Evolutionary conservation across 2,797 vertebrate species (phyloP), one percentile per base, ranked within the genome.

Genomic region (Rallus crepitans): DNA sequence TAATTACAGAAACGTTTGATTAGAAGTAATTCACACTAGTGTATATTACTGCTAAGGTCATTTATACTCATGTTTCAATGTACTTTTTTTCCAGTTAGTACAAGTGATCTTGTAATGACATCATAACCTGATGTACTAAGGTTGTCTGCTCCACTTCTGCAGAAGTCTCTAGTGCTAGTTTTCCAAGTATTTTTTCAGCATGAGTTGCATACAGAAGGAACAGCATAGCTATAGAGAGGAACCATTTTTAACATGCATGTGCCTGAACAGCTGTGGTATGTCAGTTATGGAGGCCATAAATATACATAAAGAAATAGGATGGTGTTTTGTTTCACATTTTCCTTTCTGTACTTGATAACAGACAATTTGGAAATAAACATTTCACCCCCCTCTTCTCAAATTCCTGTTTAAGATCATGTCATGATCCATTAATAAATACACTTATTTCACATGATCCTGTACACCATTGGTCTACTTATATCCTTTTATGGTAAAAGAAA

Each of bases 181-280:
- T 82, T 87, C n/a, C 72, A 91, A 95, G 89, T 83, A 94, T 30
- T 65, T 90, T 94, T 93, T 87, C 82, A 66, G 7, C 92, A 23
- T 31, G 55, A 87, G 39, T 25, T 89, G n/a, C 63, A 82, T 88
- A 95, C 82, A 79, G 63, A 82, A 92, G 68, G 48, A 39, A 68
- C 65, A 79, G n/a, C 42, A 66, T 25, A 45, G 27, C 59, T 94
- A 28, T 63, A 65, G 87, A 88, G 59, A 30, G 39, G 31, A 27
- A 75, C 35, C 39, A 12, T 78, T 94, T 95, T 72, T 82, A 48
- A 94, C 40, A 30, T 48, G 7, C 15, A 33, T 87, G 50, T 48
- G 13, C 19, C 35, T 61, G 31, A 61, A 48, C 30, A 87, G 16
- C 60, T 68, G 55, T 16, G 47, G 6, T 65, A 9, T 37, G 15